A percentile compares a stretch with the other conserved stretches of the same genome.
Conservation (phyloP, 2,888 invertebrate species). For the Alitta virens region DNA sequence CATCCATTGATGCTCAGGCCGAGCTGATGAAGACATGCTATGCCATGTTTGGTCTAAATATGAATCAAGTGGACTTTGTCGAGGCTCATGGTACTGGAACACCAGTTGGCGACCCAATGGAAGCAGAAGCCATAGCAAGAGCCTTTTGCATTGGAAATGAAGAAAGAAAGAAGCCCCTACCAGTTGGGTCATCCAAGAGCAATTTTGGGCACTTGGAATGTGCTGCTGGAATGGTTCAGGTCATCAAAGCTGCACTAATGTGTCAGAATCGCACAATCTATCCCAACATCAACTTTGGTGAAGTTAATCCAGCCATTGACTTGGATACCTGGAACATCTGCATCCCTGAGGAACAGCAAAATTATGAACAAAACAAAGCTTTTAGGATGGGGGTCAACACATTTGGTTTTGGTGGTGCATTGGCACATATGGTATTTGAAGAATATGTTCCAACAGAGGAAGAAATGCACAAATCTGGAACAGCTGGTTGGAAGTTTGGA, state of each 20-base stretch:
- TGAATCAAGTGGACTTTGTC: conserved; percentile 31
- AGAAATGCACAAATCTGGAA: neutral
- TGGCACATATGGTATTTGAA: conserved; percentile 23
- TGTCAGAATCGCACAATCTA: conserved; percentile 13
- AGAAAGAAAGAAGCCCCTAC: conserved; percentile 11
- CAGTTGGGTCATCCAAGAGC: conserved; percentile 22
- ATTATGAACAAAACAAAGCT: conserved; percentile 10
- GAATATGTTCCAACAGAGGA: conserved; percentile 12
- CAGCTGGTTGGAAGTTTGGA: conserved; percentile 22
- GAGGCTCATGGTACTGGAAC: conserved; percentile 53
- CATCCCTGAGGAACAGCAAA: conserved; percentile 12
- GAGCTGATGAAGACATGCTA: conserved; percentile 19
- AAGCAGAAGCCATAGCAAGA: conserved; percentile 33
- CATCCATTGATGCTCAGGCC: conserved; percentile 23
- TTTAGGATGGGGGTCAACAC: conserved; percentile 20
- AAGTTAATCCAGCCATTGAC: neutral
- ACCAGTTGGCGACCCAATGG: conserved; percentile 49
- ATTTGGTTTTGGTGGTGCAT: conserved; percentile 25
- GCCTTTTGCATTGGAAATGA: conserved; percentile 7
- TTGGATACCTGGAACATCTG: conserved; percentile 5
- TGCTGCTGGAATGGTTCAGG: conserved; percentile 22
- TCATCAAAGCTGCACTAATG: conserved; percentile 22
- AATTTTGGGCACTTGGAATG: conserved; percentile 23
- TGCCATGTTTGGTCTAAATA: conserved; percentile 11
- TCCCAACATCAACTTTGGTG: conserved; percentile 18